Conservation (phyloP, 2,888 invertebrate genomes). For the Gymnosoma rotundatum region DNA sequence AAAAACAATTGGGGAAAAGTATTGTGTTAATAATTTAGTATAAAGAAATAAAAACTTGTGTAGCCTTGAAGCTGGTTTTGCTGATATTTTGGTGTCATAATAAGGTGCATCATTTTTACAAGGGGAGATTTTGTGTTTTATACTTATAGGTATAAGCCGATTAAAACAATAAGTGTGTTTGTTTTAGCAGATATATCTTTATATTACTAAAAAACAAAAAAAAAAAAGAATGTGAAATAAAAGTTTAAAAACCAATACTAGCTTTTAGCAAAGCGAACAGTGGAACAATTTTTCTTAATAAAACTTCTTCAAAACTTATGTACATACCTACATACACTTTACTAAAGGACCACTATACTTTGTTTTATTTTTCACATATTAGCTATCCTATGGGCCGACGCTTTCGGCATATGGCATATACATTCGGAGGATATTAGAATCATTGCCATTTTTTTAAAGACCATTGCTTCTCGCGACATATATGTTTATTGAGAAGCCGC, state of each 20-base stretch:
- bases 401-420: too few relatives aligned
- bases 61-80: slow-evolving; percentile 5
- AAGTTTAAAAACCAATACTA: background rate
- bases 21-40: slow-evolving; percentile 60
- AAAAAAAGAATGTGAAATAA: background rate
- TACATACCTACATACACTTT: too few relatives aligned
- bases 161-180: slow-evolving; percentile 13
- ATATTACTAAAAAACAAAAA: too few relatives aligned
- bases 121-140: slow-evolving; percentile 59
- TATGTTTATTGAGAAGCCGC: too few relatives aligned
- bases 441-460: too few relatives aligned
- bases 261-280: slow-evolving; percentile 27
- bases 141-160: slow-evolving; percentile 24
- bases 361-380: too few relatives aligned
- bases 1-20: slow-evolving; percentile 64
- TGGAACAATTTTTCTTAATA: slow-evolving; percentile 6
- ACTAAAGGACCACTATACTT: too few relatives aligned
- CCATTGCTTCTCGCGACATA: too few relatives aligned
- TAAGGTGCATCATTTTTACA: slow-evolving; percentile 24
- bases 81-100: background rate
- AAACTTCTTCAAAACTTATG: too few relatives aligned
- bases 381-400: too few relatives aligned
- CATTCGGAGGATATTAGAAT: too few relatives aligned
- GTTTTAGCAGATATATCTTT: background rate
- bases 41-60: slow-evolving; percentile 21